A percentile compares a stretch with the other conserved stretches of the same genome.
Conservation (phyloP, 1,140 invertebrate genomes). For the Drosophila lacertosa region DNA sequence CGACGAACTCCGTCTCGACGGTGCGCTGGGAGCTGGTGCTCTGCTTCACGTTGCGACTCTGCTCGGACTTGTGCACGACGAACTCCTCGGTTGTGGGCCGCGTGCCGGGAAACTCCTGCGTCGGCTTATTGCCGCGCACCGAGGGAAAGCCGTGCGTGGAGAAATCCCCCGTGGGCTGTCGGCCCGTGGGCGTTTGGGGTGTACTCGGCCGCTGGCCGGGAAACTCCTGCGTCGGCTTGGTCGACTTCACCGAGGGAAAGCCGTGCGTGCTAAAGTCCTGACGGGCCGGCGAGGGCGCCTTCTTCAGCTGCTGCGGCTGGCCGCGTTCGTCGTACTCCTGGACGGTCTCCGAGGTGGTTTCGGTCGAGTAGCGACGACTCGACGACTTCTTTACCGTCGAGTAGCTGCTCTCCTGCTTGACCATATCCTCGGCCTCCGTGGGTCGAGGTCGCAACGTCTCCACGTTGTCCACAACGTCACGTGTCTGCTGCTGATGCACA, state of each 20-base stretch:
- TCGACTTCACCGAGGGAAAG: slow-evolving; percentile 55
- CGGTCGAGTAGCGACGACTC: slow-evolving; percentile 72
- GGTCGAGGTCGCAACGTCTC: slow-evolving; percentile 40
- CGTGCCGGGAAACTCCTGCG: slow-evolving; percentile 69
- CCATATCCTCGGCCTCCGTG: slow-evolving; percentile 44
- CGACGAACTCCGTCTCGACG: slow-evolving; percentile 56
- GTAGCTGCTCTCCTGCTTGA: slow-evolving; percentile 67
- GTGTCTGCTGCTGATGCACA: slow-evolving; percentile 40
- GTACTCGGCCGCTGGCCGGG: slow-evolving; percentile 40
- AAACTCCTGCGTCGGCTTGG: slow-evolving; percentile 63
- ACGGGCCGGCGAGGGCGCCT: slow-evolving; percentile 21
- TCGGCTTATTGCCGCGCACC: slow-evolving; percentile 72
- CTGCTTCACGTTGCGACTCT: slow-evolving; percentile 68
- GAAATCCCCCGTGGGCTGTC: slow-evolving; percentile 52
- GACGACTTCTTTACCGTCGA: slow-evolving; percentile 78
- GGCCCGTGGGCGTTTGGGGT: slow-evolving; percentile 26
- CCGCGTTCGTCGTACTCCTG: slow-evolving; percentile 59
- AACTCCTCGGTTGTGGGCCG: slow-evolving; percentile 55
- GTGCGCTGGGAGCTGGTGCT: slow-evolving; percentile 57
- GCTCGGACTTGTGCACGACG: slow-evolving; percentile 59
- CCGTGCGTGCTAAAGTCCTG: slow-evolving; percentile 60
- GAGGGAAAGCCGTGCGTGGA: slow-evolving; percentile 81
- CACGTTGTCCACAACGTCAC: slow-evolving; percentile 68
- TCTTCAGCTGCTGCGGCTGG: slow-evolving; percentile 5
- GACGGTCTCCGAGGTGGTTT: slow-evolving; percentile 78